Conservation (phyloP, 1,140 invertebrate species). For the Delia radicum region DNA sequence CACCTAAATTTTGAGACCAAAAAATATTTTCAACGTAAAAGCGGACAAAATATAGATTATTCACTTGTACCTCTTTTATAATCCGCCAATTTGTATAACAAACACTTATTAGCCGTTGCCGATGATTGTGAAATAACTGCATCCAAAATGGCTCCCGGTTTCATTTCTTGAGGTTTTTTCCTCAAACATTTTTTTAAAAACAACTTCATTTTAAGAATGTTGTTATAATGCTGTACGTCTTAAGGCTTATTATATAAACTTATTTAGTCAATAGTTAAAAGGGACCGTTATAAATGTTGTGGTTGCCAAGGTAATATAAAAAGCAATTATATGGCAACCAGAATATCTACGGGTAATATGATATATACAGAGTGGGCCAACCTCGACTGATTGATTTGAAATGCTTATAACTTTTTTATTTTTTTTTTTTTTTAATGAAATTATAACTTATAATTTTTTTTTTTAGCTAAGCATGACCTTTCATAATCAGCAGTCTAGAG, state of each 20-base stretch:
- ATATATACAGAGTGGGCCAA: too few relatives aligned
- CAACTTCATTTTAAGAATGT: conserved; percentile 41
- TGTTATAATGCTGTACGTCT: neutral
- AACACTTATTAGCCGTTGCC: conserved; percentile 79
- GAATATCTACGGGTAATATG: too few relatives aligned
- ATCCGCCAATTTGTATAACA: conserved; percentile 83
- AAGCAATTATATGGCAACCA: too few relatives aligned
- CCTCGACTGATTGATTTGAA: too few relatives aligned
- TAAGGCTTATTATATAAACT: neutral
- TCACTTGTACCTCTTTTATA: conserved; percentile 74
- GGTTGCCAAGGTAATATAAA: neutral
- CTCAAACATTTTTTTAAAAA: conserved; percentile 52
- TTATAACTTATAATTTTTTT: too few relatives aligned
- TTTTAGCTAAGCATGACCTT: too few relatives aligned
- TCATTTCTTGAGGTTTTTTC: conserved; percentile 53
- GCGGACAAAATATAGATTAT: too few relatives aligned
- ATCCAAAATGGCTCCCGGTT: conserved; percentile 70
- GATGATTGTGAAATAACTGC: conserved; percentile 82
- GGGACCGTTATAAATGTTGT: neutral
- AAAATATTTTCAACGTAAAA: too few relatives aligned
- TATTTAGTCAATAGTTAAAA: neutral
- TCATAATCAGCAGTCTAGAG: too few relatives aligned
- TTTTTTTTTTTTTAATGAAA: too few relatives aligned
- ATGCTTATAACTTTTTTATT: too few relatives aligned
- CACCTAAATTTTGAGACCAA: conserved; percentile 59